Percentiles rank a stretch among this genome's conserved stretches.
phyloP scores from a whole-genome alignment of 2,888 invertebrate species.

The Tetanocera ferruginea region DNA sequence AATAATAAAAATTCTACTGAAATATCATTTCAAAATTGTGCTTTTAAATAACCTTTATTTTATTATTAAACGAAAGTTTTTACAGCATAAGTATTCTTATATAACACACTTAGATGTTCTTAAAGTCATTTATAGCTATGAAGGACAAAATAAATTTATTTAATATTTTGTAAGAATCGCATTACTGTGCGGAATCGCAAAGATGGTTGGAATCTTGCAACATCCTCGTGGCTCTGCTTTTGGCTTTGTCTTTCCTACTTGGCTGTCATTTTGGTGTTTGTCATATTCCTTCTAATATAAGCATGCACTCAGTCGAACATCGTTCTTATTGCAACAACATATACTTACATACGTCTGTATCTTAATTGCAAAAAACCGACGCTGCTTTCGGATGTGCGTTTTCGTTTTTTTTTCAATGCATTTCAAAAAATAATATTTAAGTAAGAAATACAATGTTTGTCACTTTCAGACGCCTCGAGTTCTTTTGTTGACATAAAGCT shows the following conservation, averaged over 20 bases:
- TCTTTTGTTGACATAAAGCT: conserved; percentile 15
- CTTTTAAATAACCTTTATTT: too few species aligned
- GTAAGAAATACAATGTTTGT: conserved; percentile 4
- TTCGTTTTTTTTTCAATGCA: neutral
- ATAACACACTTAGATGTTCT: too few species aligned
- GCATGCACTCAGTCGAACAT: neutral
- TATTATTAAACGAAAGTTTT: too few species aligned
- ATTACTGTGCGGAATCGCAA: too few species aligned
- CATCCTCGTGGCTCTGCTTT: neutral
- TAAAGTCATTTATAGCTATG: neutral
- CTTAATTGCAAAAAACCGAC: neutral
- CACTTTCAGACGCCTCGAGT: conserved; percentile 11
- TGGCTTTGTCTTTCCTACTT: neutral
- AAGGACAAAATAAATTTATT: neutral
- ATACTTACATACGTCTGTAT: neutral
- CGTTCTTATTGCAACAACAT: neutral
- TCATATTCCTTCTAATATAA: neutral
- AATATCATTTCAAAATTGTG: too few species aligned
- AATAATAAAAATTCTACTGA: too few species aligned
- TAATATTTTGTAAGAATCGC: too few species aligned
- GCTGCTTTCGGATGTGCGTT: neutral
- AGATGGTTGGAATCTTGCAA: too few species aligned
- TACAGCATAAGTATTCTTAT: too few species aligned
- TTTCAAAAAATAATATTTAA: neutral
- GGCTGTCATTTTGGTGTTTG: neutral